Evolutionary conservation across 2,888 invertebrate species (phyloP), one percentile per base, ranked within the genome.

Genomic region (Nycteola revayana): DNA sequence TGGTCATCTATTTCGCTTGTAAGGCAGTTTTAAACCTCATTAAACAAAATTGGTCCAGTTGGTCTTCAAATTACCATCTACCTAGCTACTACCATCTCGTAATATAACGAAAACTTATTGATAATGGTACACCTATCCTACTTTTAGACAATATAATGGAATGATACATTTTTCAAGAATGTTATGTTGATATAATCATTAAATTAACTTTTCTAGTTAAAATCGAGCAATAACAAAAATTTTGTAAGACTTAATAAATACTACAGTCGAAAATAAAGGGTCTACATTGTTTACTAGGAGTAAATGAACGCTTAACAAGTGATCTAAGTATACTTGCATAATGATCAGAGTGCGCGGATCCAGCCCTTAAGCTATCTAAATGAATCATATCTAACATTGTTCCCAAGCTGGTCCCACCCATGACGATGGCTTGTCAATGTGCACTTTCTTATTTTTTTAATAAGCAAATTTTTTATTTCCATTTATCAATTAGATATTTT

Each of bases 341-440:
- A 78, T 68, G 69, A 74, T 66, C 64, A 51, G 66, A 45, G n/a
- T 36, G 74, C 64, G 46, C 64, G 75, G 75, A 78, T 74, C 66
- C 48, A 65, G 73, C 78, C 73, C 76, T 75, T 74, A 75, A 61
- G 62, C 75, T 75, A 79, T 69, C 83, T 86, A 85, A 82, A 76
- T 78, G 80, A 83, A 68, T 75, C 76, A 70, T 78, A 84, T 76
- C 82, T 88, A 87, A 84, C 72, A 82, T 89, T 88, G 89, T 87
- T 89, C 89, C 88, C 89, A 70, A 75, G 75, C 79, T 89, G 89
- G 89, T 89, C 89, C 89, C 86, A 88, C 88, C 89, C 87, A 85
- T 86, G 88, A 88, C 88, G 85, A 84, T 82, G 84, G 82, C 84
- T 81, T 82, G 83, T 75, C 67, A 81, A 80, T 60, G 60, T 71